Evolutionary conservation across 2,113 vertebrate species (phyloP), one percentile per base, ranked within the genome.

Genomic region (Onychorhynchus coronatus): DNA sequence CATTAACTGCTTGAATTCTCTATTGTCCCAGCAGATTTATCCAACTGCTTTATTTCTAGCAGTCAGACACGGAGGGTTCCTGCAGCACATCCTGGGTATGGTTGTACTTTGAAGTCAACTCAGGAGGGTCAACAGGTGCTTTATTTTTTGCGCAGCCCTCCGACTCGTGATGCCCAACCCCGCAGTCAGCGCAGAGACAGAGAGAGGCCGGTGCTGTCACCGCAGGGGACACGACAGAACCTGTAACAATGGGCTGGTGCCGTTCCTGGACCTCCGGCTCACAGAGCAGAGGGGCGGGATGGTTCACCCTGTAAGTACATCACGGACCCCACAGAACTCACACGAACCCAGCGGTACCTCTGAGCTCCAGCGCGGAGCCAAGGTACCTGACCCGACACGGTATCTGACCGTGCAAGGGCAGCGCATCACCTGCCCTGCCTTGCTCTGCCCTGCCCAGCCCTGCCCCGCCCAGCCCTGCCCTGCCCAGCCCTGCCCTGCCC

Each of bases 281-380:
- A 5, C 1, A 4, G 6, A 27, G 66, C 21, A 15, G 75, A 56
- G 37, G n/a, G n/a, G 12, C 19, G 9, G 61, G 18, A 19, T 0
- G 56, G 11, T 39, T 46, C 15, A 0, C 0, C 58, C n/a, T 9
- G 1, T 0, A 1, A 15, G 37, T 3, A 5, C 67, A 1, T 3
- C 1, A 9, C 41, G 39, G 33, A 68, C 24, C 4, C 0, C 2
- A 3, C 1, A 31, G 17, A 35, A 5, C 6, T 14, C 31, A 13
- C 1, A 7, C 19, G 30, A 21, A 30, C 25, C 42, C 55, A 4
- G 77, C 14, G 1, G 3, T 1, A 9, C 2, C 4, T 3, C 58
- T 23, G 8, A 18, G 53, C 59, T 17, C 11, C 1, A 14, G 28
- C 0, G 37, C 30, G 4, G 25, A 31, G 28, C 20, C 17, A 1